phyloP scores from a whole-genome alignment of 2,113 vertebrate species.

The Ardeotis arabs region DNA sequence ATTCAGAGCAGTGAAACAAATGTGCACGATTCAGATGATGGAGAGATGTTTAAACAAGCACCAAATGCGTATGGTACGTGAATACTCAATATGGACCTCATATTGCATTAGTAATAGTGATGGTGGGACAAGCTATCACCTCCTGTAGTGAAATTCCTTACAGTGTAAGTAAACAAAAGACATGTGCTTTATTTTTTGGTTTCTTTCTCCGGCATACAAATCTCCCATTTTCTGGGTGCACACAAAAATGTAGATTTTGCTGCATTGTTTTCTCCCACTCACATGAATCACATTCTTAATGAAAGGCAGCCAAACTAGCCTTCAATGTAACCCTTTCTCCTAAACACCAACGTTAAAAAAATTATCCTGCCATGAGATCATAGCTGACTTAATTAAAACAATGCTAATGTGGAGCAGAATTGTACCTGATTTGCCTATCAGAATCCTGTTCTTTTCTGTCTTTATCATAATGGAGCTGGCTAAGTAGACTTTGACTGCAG shows the following conservation, averaged over 20 bases:
- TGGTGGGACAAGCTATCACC: background rate
- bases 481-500: background rate
- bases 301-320: background rate
- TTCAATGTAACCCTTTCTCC: conserved; percentile 57
- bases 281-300: conserved; percentile 58
- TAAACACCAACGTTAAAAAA: conserved; percentile 52
- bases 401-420: conserved; percentile 36
- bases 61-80: background rate
- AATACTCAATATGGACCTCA: background rate
- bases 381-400: conserved; percentile 30
- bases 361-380: conserved; percentile 64
- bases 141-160: background rate
- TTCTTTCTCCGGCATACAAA: background rate
- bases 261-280: conserved; percentile 60
- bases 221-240: background rate
- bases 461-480: background rate
- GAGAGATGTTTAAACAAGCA: conserved; percentile 4
- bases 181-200: background rate
- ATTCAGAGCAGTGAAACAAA: conserved; percentile 23
- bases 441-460: background rate
- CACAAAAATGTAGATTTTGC: conserved; percentile 15
- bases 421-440: conserved; percentile 41
- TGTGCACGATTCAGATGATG: background rate
- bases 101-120: background rate
- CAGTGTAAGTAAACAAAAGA: background rate